These are phyloP conservation scores for Noturus placidus DNA, from an alignment of 2,113 vertebrate genomes.

Conservation along the genomic window DNA sequence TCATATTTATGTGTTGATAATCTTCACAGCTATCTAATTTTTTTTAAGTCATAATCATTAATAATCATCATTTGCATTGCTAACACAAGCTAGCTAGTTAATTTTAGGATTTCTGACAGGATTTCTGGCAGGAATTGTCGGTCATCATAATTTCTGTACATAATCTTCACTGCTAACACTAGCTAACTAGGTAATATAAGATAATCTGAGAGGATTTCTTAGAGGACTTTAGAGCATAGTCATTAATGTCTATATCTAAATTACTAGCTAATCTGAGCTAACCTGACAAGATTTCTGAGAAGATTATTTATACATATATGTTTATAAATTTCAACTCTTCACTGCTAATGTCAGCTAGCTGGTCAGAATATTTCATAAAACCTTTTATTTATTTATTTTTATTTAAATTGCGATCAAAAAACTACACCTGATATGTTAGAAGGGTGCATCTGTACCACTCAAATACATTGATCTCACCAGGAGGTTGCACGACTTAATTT, in stretches of 20 bases:
- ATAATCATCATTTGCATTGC: not conserved
- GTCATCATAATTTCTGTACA: not conserved
- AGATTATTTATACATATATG: not conserved
- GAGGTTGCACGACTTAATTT: not conserved
- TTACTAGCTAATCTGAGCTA: not conserved
- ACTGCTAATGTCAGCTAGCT: not conserved
- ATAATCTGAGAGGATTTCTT: not conserved
- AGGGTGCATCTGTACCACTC: not conserved
- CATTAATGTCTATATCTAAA: not conserved
- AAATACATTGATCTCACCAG: not conserved
- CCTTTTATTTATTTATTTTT: not conserved
- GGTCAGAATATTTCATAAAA: not conserved
- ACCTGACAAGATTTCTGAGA: not conserved
- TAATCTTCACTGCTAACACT: not conserved
- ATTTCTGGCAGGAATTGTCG: not conserved
- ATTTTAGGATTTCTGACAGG: not conserved
- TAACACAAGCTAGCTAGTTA: not conserved
- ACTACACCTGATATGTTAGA: not conserved
- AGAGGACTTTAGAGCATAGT: no score
- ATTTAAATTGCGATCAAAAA: not conserved
- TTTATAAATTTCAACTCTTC: not conserved
- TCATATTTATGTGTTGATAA: not conserved
- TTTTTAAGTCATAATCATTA: not conserved
- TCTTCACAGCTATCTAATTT: not conserved
- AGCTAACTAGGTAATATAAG: not conserved